Evolutionary conservation across 2,113 vertebrate species (phyloP), one percentile per base, ranked within the genome.

Genomic region (Menura novaehollandiae): DNA sequence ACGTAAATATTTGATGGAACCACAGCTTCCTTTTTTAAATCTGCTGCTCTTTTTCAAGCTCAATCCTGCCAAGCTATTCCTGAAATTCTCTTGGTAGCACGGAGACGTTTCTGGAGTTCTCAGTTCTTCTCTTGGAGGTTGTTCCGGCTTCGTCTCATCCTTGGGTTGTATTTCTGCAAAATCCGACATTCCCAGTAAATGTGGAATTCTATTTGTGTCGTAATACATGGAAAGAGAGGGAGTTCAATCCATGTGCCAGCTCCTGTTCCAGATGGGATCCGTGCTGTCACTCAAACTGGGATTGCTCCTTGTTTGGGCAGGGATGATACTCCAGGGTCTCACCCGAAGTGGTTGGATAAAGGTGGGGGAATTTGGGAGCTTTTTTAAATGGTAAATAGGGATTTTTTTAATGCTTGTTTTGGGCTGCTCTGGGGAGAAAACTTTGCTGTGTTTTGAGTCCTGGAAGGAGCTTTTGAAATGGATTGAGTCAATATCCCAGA

Each of bases 1-100:
- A 43, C 0, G 15, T 71, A 87, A 94, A 93, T 93, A 94, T 95
- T 94, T 81, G 41, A 91, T 95, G 81, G 82, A 73, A 33, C 33
- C 9, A 1, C 47, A 17, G 64, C 66, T 84, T 84, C 63, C 68
- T 46, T 67, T 62, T 24, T 19, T 1, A 49, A 87, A 53, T 9
- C 85, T 69, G 80, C 72, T 68, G 59, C 33, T 8, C 19, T 67
- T 86, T 53, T 60, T 35, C 63, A 71, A 84, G 69, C 72, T 67
- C 5, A 81, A 47, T 32, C 47, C 26, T 37, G 28, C 60, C 53
- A 30, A 11, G 35, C 13, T 47, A 1, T 37, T 85, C 72, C 85
- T 63, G 67, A 71, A 55, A 71, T 68, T 13, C 79, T 11, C 69
- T 90, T 44, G 62, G 20, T 32, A 49, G n/a, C 1, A 0, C 16